Evolutionary conservation across 2,888 invertebrate species (phyloP).

Genomic region (Octodonta nipae): DNA sequence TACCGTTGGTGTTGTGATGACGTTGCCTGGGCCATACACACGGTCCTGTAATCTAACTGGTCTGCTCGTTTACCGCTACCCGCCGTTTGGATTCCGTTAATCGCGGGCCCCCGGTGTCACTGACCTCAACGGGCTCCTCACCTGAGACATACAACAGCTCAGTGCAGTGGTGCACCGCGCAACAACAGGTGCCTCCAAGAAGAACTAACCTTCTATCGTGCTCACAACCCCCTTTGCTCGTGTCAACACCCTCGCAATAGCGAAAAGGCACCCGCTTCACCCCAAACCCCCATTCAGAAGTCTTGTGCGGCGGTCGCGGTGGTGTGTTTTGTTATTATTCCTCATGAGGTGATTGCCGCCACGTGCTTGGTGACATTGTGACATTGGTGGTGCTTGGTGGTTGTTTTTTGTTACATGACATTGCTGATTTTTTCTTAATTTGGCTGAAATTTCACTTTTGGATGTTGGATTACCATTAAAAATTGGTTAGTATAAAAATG

Average conservation of each 20-base stretch:
- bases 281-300: neutral
- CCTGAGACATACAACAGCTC: conserved; percentile 30
- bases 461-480: no score
- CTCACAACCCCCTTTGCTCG: neutral
- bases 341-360: no score
- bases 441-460: no score
- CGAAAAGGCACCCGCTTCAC: neutral
- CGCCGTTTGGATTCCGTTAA: conserved; percentile 28
- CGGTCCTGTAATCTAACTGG: conserved; percentile 37
- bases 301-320: no score
- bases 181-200: conserved; percentile 35
- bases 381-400: no score
- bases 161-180: conserved; percentile 33
- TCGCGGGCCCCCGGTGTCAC: conserved; percentile 29
- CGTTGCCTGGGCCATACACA: conserved; percentile 28
- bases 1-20: no score
- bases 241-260: neutral
- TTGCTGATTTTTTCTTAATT: no score
- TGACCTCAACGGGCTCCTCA: conserved; percentile 36
- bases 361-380: no score
- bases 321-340: no score
- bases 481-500: no score
- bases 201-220: neutral
- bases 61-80: conserved; percentile 33
- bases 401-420: no score